A percentile compares a stretch with the other conserved stretches of the same genome.
Evolutionary conservation across 1,140 invertebrate genomes (phyloP).

Genomic region (Ephestia elutella): DNA sequence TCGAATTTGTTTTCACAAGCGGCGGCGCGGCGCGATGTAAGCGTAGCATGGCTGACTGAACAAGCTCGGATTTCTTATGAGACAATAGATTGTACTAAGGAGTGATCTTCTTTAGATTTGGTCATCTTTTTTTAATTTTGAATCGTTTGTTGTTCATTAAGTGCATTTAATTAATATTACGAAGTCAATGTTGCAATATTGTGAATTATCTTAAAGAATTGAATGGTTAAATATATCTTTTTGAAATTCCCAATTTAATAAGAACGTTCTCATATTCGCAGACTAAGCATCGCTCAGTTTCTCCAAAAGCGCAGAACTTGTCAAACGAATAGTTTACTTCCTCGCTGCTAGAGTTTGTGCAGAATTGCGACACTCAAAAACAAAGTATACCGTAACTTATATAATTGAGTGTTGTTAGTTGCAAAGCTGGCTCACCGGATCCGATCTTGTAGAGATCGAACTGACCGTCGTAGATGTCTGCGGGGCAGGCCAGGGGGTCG

Average conservation of each 20-base stretch:
- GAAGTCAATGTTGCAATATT: no score
- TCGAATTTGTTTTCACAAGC: background rate
- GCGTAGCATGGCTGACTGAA: conserved; percentile 5
- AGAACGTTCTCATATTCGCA: no score
- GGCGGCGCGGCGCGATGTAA: conserved; percentile 13
- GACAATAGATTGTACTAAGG: no score
- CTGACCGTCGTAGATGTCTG: conserved; percentile 86
- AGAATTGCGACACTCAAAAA: conserved; percentile 13
- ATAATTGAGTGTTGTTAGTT: conserved; percentile 46
- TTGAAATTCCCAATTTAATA: no score
- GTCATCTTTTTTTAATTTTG: background rate
- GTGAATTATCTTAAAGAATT: no score
- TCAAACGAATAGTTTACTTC: background rate
- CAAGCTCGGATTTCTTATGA: no score
- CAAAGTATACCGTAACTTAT: conserved; percentile 1
- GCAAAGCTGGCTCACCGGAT: conserved; percentile 76
- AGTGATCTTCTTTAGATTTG: no score
- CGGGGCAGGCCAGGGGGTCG: conserved; percentile 83
- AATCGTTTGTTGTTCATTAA: background rate
- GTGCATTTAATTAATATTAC: background rate
- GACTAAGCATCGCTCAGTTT: no score
- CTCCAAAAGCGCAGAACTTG: background rate
- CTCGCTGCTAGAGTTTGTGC: background rate
- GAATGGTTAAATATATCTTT: no score
- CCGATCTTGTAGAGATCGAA: conserved; percentile 88